Evolutionary conservation across 2,113 vertebrate genomes (phyloP).

Genomic region (Chionomys nivalis): DNA sequence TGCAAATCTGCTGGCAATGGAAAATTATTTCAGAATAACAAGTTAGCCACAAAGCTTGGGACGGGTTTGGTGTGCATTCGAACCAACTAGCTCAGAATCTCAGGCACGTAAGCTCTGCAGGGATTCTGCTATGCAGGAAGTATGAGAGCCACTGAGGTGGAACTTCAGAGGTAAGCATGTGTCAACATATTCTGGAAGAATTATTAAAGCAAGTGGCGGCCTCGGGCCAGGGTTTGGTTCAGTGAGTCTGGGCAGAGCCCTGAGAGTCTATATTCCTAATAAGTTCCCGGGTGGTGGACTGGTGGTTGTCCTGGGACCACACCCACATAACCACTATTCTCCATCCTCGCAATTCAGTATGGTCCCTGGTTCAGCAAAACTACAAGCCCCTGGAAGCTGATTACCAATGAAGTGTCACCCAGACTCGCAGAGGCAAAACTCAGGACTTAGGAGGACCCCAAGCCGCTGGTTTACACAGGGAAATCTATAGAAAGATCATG

Average conservation of each 20-base stretch:
- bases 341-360: neutral
- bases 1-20: neutral
- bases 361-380: neutral
- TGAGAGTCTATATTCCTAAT: neutral
- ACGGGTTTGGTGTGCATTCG: neutral
- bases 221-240: neutral
- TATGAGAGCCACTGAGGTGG: neutral
- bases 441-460: neutral
- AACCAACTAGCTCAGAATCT: neutral
- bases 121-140: neutral
- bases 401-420: neutral
- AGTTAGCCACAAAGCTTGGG: neutral
- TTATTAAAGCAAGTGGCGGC: neutral
- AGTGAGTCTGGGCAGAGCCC: neutral
- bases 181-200: neutral
- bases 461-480: neutral
- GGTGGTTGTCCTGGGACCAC: neutral
- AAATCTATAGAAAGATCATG: neutral
- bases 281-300: neutral
- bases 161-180: rapidly evolving
- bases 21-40: slow-evolving; percentile 22
- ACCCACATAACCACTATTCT: neutral
- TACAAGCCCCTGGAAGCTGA: neutral
- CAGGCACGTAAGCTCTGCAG: neutral
- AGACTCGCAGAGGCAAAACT: neutral